Evolutionary conservation across 1,140 invertebrate species (phyloP), one percentile per base, ranked within the genome.

Genomic region (Whitmania pigra): DNA sequence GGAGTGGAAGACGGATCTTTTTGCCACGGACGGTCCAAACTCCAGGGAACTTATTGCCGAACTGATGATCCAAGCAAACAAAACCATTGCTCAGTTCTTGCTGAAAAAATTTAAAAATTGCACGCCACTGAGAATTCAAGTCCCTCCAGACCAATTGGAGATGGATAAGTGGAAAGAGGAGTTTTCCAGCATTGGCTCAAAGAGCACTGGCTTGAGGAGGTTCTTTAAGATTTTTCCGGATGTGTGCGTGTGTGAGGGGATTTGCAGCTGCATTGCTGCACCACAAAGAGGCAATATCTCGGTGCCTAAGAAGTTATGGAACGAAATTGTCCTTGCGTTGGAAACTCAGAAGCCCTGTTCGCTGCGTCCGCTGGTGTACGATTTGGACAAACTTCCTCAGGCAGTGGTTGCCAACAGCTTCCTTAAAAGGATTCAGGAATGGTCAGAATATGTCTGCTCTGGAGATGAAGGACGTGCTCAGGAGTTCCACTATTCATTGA

Each of bases 31-130:
- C 18, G 29, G 73, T 3, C 74, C 75, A 11, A 75, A 79, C 66
- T 78, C 78, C 3, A 77, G 79, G 74, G 74, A 74, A 29, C 73
- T 79, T 3, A 75, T 79, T 13, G 77, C 77, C 54, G 78, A 80
- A 73, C 72, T 82, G 36, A 74, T 77, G 68, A 74, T 81, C 55
- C 75, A 73, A 68, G 76, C 78, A 29, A 79, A 82, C 73, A 72
- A 72, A 55, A 74, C 78, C 27, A 75, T 82, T 6, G 79, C 77
- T 29, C 73, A 73, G 43, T 72, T 78, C 18, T 72, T 82, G 22
- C 49, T 77, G 9, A 67, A 73, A 18, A 71, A 68, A 20, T 77
- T 77, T 60, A 76, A 76, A 11, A 70, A 76, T n/a, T 67, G 66
- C 9, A 78, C 75, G 17, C 80, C 79, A 7, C 66, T 80, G 18